Conservation (phyloP, 1,140 invertebrate genomes). For the Drosophila lowei region DNA sequence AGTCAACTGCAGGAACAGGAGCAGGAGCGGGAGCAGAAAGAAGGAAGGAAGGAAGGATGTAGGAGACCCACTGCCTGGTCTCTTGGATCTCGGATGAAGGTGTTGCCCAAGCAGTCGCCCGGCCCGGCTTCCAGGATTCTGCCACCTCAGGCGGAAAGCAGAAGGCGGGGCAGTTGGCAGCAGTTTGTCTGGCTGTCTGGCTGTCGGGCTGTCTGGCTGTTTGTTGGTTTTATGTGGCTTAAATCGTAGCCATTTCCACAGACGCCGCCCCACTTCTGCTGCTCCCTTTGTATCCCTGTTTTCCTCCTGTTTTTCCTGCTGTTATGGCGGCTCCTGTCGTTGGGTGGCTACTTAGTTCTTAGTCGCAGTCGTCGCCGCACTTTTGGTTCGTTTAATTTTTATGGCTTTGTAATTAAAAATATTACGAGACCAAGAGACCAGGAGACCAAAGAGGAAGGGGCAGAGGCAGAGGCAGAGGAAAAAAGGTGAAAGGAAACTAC, state of each 20-base stretch:
- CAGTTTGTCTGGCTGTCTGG: conserved; percentile 64
- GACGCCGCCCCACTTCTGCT: conserved; percentile 14
- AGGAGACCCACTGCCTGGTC: background rate
- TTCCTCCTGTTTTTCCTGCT: conserved; percentile 17
- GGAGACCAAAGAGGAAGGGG: conserved; percentile 16
- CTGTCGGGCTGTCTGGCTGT: conserved; percentile 18
- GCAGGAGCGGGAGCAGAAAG: background rate
- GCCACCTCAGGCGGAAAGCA: background rate
- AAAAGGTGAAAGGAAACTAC: too few relatives aligned
- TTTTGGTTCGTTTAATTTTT: conserved; percentile 62
- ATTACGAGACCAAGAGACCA: conserved; percentile 38
- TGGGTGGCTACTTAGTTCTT: conserved; percentile 63
- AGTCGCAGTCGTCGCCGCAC: conserved; percentile 39
- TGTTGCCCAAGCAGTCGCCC: conserved; percentile 62
- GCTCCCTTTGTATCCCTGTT: conserved; percentile 1
- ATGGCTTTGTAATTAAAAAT: conserved; percentile 73
- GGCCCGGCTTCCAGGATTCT: background rate
- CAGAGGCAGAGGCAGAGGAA: background rate
- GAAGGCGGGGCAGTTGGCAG: background rate
- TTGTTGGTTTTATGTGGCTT: conserved; percentile 68
- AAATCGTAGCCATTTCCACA: conserved; percentile 55
- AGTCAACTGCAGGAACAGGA: conserved; percentile 50
- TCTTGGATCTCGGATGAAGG: conserved; percentile 29
- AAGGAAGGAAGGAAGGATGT: too few relatives aligned
- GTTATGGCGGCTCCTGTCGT: conserved; percentile 52